Evolutionary conservation across 92 coral and sea anemone genomes (phyloP).

Genomic region (Parazoanthus darwini): DNA sequence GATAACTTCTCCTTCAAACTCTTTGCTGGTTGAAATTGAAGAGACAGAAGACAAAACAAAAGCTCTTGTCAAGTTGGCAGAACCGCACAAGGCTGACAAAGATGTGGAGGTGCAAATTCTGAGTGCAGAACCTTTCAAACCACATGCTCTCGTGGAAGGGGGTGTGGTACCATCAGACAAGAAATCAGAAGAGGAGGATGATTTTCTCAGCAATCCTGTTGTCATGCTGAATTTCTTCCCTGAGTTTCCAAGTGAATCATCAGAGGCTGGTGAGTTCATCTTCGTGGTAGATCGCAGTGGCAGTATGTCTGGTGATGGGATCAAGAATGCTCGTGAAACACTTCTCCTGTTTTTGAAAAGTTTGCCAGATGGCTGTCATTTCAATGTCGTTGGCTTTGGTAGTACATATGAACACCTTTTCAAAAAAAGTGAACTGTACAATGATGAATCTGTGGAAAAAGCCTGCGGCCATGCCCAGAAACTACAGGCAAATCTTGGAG

Average conservation of each 20-base stretch:
- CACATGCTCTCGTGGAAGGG: constrained; percentile 56
- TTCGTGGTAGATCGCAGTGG: constrained; percentile 83
- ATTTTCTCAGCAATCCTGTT: constrained; percentile 58
- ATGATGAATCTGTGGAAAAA: constrained; percentile 66
- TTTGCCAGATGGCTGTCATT: constrained; percentile 77
- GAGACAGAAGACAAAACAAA: constrained; percentile 52
- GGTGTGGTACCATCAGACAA: constrained; percentile 38
- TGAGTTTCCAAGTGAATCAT: constrained; percentile 64
- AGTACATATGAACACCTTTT: constrained; percentile 74
- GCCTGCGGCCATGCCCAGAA: constrained; percentile 67
- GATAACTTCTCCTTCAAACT: constrained; percentile 66
- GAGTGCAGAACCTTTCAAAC: constrained; percentile 51
- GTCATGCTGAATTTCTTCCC: constrained; percentile 81
- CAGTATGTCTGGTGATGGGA: constrained; percentile 70
- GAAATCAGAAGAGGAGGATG: constrained; percentile 47
- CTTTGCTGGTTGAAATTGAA: constrained; percentile 55
- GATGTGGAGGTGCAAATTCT: constrained; percentile 61
- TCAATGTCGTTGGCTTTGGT: constrained; percentile 93
- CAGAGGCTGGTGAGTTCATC: constrained; percentile 75
- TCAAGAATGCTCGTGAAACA: constrained; percentile 66
- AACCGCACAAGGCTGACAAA: constrained; percentile 50
- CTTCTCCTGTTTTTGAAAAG: constrained; percentile 73
- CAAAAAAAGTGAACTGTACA: constrained; percentile 63
- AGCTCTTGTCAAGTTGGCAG: constrained; percentile 54
- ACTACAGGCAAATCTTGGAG: constrained; percentile 82